Evolutionary conservation across 2,888 invertebrate species (phyloP).

Genomic region (Meghimatium bilineatum): DNA sequence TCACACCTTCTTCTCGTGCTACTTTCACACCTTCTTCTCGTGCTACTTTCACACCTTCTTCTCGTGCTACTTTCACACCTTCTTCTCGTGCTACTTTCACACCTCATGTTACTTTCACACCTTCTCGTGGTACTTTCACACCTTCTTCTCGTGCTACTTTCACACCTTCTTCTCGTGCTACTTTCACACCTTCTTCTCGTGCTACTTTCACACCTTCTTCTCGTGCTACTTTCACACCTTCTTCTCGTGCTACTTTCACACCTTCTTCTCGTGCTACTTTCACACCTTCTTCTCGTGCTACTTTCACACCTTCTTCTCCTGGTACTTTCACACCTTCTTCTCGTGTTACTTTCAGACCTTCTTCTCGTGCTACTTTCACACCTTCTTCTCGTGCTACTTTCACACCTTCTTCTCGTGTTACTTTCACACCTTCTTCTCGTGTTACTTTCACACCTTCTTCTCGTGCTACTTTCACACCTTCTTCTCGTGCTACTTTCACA

Average conservation of each 20-base stretch:
- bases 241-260: background rate
- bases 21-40: background rate
- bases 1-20: background rate
- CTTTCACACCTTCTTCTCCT: background rate
- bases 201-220: too few species aligned
- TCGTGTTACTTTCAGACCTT: too few species aligned
- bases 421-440: too few species aligned
- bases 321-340: background rate
- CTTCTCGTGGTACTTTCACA: background rate
- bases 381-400: conserved; percentile 32
- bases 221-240: background rate
- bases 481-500: too few species aligned
- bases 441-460: too few species aligned
- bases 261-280: background rate
- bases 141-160: conserved; percentile 17
- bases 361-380: background rate
- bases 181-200: conserved; percentile 30
- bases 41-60: background rate
- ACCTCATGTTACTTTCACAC: too few species aligned
- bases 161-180: conserved; percentile 28
- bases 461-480: conserved; percentile 12
- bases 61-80: background rate
- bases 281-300: background rate
- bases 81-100: background rate
- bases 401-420: too few species aligned